A percentile compares a stretch with the other conserved stretches of the same genome.
Evolutionary conservation across 2,113 vertebrate genomes (phyloP).

Genomic region (Carlito syrichta): DNA sequence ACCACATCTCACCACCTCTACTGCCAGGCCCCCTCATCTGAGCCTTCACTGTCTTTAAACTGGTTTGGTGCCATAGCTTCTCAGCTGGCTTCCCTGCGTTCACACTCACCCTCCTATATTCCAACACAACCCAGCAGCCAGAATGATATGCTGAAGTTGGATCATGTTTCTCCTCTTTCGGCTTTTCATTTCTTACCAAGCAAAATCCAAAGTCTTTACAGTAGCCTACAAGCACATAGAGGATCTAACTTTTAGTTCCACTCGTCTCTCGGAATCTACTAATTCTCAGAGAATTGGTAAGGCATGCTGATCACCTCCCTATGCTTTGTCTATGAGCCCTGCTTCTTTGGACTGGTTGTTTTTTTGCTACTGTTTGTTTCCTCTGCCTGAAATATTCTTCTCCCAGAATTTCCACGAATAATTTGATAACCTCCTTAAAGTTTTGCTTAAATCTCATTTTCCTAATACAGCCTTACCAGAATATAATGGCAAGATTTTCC

Average conservation of each 20-base stretch:
- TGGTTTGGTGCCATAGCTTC: background rate
- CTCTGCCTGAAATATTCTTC: background rate
- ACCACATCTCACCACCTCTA: background rate
- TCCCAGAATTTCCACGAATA: background rate
- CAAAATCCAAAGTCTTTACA: background rate
- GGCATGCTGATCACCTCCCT: background rate
- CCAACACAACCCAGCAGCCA: background rate
- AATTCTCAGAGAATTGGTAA: no score
- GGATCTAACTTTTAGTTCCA: background rate
- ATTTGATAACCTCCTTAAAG: background rate
- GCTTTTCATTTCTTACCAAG: background rate
- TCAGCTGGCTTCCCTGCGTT: no score
- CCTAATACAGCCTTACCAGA: background rate
- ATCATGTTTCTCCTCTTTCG: background rate
- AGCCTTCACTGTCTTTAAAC: background rate
- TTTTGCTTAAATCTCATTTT: background rate
- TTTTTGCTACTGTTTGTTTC: background rate
- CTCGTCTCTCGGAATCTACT: background rate
- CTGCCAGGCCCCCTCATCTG: accelerated
- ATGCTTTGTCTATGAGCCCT: background rate
- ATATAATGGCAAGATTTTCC: background rate
- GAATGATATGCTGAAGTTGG: background rate
- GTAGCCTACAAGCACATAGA: background rate
- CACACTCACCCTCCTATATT: background rate
- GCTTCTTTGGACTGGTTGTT: background rate